Evolutionary conservation across 2,888 invertebrate genomes (phyloP).

Genomic region (Glaucopsyche alexis): DNA sequence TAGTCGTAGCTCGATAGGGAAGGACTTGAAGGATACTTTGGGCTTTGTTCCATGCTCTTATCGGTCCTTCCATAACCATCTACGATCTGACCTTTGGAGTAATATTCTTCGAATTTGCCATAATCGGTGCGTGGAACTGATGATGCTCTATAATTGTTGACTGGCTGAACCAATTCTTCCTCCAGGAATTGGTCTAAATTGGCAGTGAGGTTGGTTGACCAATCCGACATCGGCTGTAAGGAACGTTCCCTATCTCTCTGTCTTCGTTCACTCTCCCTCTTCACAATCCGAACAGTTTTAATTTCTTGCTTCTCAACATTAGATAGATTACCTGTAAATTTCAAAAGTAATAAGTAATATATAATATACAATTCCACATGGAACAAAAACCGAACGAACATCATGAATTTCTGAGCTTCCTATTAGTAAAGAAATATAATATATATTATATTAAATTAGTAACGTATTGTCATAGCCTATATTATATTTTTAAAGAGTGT

Average conservation of each 20-base stretch:
- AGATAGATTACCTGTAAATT: conserved; percentile 80
- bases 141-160: conserved; percentile 68
- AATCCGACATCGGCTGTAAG: conserved; percentile 72
- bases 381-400: too few species aligned
- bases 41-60: conserved; percentile 67
- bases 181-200: conserved; percentile 74
- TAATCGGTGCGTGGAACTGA: conserved; percentile 75
- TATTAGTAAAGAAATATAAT: too few species aligned
- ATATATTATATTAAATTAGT: too few species aligned
- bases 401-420: too few species aligned
- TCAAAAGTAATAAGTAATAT: not conserved
- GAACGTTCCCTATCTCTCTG: conserved; percentile 89
- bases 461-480: too few species aligned
- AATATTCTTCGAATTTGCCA: conserved; percentile 65
- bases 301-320: conserved; percentile 92
- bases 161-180: conserved; percentile 68
- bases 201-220: conserved; percentile 64
- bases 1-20: conserved; percentile 73
- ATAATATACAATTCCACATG: too few species aligned
- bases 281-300: conserved; percentile 95
- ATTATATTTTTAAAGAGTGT: too few species aligned
- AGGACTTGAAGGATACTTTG: conserved; percentile 72
- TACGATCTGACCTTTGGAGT: conserved; percentile 51
- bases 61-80: conserved; percentile 61
- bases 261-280: conserved; percentile 92